phyloP scores from a whole-genome alignment of 2,888 invertebrate genomes.

The Malthinus flaveolus region DNA sequence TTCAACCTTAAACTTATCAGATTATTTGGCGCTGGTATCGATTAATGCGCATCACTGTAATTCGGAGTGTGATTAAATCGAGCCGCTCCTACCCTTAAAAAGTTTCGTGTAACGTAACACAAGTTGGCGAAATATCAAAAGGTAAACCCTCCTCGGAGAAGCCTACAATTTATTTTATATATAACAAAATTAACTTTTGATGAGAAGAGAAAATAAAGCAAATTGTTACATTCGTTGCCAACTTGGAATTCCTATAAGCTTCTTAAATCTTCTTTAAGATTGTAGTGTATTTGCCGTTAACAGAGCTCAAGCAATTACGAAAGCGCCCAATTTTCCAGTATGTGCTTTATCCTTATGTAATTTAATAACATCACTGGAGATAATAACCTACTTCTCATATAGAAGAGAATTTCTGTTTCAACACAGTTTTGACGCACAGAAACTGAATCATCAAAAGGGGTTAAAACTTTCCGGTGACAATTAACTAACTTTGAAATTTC shows the following conservation, averaged over 20 bases:
- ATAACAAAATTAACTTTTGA: too few relatives aligned
- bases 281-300: constrained; percentile 12
- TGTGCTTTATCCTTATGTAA: constrained; percentile 19
- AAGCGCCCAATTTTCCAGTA: constrained; percentile 24
- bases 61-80: too few relatives aligned
- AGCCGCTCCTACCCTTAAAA: too few relatives aligned
- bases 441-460: constrained; percentile 14
- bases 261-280: constrained; percentile 6
- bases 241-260: background rate
- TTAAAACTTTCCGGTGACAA: constrained; percentile 16
- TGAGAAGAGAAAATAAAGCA: too few relatives aligned
- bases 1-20: too few relatives aligned
- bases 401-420: constrained; percentile 13
- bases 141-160: too few relatives aligned
- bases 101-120: too few relatives aligned
- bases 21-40: too few relatives aligned
- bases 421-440: constrained; percentile 14
- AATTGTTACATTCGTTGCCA: too few relatives aligned
- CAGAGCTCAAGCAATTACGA: constrained; percentile 18
- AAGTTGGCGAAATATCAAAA: too few relatives aligned
- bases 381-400: constrained; percentile 18
- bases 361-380: constrained; percentile 20
- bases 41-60: too few relatives aligned
- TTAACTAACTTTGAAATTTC: constrained; percentile 17
- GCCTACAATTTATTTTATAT: too few relatives aligned